These are phyloP conservation scores for Leptodirus hochenwartii DNA, from an alignment of 2,888 invertebrate species.

Conservation along the genomic window DNA sequence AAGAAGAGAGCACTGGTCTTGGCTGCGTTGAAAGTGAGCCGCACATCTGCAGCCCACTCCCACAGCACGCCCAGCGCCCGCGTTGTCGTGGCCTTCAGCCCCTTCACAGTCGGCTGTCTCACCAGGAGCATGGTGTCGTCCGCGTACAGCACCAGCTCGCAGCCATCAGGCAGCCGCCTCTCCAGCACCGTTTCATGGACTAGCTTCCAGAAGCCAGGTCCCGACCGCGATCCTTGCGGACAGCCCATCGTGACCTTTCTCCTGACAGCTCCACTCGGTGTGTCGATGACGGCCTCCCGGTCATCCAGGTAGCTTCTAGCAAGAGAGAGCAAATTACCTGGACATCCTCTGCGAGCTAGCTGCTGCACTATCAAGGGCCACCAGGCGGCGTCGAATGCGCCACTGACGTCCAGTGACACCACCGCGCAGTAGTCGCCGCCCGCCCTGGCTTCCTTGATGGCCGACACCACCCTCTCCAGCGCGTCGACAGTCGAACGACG, in stretches of 20 bases:
- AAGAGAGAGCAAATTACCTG: constrained; percentile 8
- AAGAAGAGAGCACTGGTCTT: too few species aligned
- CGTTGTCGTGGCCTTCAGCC: too few species aligned
- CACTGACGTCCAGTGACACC: constrained; percentile 11
- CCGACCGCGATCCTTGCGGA: constrained; percentile 10
- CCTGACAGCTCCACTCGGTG: background rate
- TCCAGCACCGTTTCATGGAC: constrained; percentile 8
- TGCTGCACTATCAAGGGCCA: constrained; percentile 14
- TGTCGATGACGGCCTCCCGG: constrained; percentile 4
- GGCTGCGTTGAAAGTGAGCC: too few species aligned
- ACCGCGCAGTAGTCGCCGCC: constrained; percentile 9
- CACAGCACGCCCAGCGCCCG: too few species aligned
- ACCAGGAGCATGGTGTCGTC: constrained; percentile 12
- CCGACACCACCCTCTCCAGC: constrained; percentile 3
- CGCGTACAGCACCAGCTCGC: constrained; percentile 9
- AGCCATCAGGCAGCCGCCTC: constrained; percentile 2
- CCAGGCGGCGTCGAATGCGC: constrained; percentile 18
- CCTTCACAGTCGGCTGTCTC: too few species aligned
- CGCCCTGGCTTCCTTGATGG: background rate
- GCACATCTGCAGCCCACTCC: too few species aligned
- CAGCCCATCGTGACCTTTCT: too few species aligned
- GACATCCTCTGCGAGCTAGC: constrained; percentile 10
- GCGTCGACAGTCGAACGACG: constrained; percentile 6
- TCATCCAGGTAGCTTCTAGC: constrained; percentile 6
- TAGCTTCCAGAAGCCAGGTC: constrained; percentile 9